Evolutionary conservation across 2,888 invertebrate genomes (phyloP), one percentile per base, ranked within the genome.

Genomic region (Hirtodrosophila alboralis): DNA sequence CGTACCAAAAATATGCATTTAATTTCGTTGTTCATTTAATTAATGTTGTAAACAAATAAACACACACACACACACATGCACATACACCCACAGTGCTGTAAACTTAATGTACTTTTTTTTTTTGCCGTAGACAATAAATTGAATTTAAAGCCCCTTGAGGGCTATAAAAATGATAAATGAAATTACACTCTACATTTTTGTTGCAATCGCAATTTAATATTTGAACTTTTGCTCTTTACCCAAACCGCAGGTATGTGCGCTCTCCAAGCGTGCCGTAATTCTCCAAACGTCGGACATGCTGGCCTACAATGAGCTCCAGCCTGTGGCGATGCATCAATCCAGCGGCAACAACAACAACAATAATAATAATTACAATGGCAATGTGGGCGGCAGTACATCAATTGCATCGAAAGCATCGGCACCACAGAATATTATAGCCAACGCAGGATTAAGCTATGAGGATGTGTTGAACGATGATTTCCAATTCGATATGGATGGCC

Each of bases 401-500:
- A 65, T 75, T 57, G 75, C 70, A 43, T 73, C 83, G 21, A 90
- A 89, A 80, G 78, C 87, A 9, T 71, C 79, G 4, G 76, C 80
- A 23, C 79, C 84, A 64, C 90, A 90, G 61, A 89, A 89, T 75
- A 88, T 89, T 58, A 85, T 90, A 53, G 88, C 88, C 53, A 92
- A 92, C 54, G 87, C 89, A 23, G 93, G 93, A 37, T 92, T 96
- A 62, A 96, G 96, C 78, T 96, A 96, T 89, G 96, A 96, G 89
- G 96, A 96, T 90, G 94, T 96, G 83, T 92, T 96, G 52, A 96
- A 96, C 88, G 96, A 96, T 88, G 95, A 95, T 91, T 96, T 96
- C 90, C 93, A 95, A 86, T 97, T 97, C 91, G 96, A 97, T 91
- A 95, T 97, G 91, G 95, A 96, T 89, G 96, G 96, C 8, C 96